Base-by-base conservation (phyloP, 2,797 vertebrate species). In the Babyrousa celebensis region DNA sequence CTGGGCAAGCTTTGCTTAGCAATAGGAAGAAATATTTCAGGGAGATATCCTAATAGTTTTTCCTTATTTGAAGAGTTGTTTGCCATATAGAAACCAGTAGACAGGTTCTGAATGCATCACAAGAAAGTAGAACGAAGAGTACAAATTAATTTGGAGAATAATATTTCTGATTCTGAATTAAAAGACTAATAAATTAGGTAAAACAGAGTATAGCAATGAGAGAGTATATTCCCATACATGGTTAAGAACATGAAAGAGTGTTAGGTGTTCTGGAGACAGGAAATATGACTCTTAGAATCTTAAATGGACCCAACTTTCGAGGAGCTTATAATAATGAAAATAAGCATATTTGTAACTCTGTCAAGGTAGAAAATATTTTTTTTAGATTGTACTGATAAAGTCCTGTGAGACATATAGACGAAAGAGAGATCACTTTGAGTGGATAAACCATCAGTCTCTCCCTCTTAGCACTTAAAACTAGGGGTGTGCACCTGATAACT, bases 91-190 rank as follows among this genome's bases (percentile, higher is more conserved):
- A 92, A 65, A 83, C 63, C 18, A 40, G 8, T 20, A 52, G 15
- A 52, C 7, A 62, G 29, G 1, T 58, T 70, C 43, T 83, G 15
- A 48, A 70, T 29, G 70, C 20, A 27, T 75, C n/a, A 75, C 9
- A 74, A 25, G 32, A 93, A 32, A 36, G 29, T 85, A 2, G 16
- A 56, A 74, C 36, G 52, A 63, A 58, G 10, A 82, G 10, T 79
- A 60, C 43, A 90, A 40, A 52, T 88, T 93, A 79, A 88, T 93
- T 92, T 83, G 60, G 54, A 92, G 95, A 94, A 54, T 78, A 2
- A 3, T 32, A 93, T 91, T 83, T 93, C n/a, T 95, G 72, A 84
- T 68, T 85, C 20, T 75, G 54, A 82, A 72, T 32, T 85, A 32
- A 77, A 88, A 56, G 12, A 63, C 36, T 70, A 78, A 70, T 52